Evolutionary conservation across 2,888 invertebrate species (phyloP), one percentile per base, ranked within the genome.

Genomic region (Acanthacorydalis orientalis): DNA sequence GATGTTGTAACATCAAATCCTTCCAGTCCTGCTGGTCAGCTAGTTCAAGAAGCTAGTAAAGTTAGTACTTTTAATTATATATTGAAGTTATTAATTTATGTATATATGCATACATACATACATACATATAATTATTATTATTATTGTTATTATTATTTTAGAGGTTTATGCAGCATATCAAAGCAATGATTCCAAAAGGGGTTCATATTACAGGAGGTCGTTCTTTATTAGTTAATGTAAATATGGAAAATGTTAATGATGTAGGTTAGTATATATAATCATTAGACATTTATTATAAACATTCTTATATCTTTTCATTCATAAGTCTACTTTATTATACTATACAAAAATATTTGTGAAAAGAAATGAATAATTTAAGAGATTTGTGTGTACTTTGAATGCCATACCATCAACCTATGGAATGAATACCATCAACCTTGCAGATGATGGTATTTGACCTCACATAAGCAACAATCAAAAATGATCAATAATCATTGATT

Each of bases 1-100:
- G 64, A 69, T 1, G 55, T 78, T 1, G 63, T 72, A 15, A 59
- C 66, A 9, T 51, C 55, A 7, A 64, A 62, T 48, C 59, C 53
- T 4, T 59, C 61, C 39, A 54, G 57, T 2, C 53, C 60, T 1
- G 56, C 56, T 15, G 51, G 50, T 9, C 53, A 56, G 16, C 53
- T 65, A 43, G 50, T 61, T 14, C 47, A 53, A 41, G 55, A 54
- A 9, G 64, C 64, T 9, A 52, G 52, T 1, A 47, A 43, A 38
- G 53, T 54, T 45, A 39, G 31, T 38, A 12, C 10, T 10, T 15
- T 2, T 9, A 23, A 37, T 12, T 15, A 23, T 43, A 16, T 43
- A 14, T 16, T 43, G 4, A n/a, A n/a, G 2, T 11, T 43, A 4
- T 10, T 11, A 23, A 12, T 41, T 47, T 15, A 16, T 12, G 4